phyloP scores from a whole-genome alignment of 2,888 invertebrate species.

The Diarsia mendica region DNA sequence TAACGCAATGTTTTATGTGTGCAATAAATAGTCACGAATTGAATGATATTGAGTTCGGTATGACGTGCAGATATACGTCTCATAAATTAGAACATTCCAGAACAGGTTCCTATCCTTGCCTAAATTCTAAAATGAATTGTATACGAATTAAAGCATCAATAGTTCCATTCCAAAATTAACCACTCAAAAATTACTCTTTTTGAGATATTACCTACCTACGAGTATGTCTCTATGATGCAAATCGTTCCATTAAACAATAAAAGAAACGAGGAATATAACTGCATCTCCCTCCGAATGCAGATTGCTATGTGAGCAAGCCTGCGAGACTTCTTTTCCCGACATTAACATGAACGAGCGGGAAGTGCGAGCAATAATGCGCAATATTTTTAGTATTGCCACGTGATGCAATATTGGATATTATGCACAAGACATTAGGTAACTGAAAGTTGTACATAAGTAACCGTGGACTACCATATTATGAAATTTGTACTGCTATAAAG shows the following conservation, averaged over 20 bases:
- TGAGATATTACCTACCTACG: too few relatives aligned
- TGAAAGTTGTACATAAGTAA: background rate
- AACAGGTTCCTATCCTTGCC: background rate
- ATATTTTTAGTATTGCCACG: conserved; percentile 24
- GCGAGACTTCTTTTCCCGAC: conserved; percentile 18
- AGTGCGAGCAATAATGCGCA: conserved; percentile 34
- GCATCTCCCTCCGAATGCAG: conserved; percentile 4
- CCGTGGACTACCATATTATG: background rate
- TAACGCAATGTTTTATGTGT: background rate
- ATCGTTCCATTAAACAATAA: conserved; percentile 1
- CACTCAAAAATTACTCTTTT: background rate
- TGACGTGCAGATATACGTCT: background rate
- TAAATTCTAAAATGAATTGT: background rate
- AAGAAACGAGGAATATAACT: conserved; percentile 8
- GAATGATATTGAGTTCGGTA: background rate
- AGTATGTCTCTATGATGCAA: too few relatives aligned
- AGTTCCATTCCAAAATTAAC: background rate
- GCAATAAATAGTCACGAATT: background rate
- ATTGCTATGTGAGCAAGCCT: background rate
- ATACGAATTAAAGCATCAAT: background rate
- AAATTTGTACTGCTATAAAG: background rate
- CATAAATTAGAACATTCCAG: background rate
- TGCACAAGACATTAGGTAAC: background rate
- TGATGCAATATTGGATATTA: conserved; percentile 30
- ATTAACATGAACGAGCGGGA: conserved; percentile 20